These are phyloP conservation scores for Drosophila longiperda DNA, from an alignment of 2,888 invertebrate species.

Conservation along the genomic window DNA sequence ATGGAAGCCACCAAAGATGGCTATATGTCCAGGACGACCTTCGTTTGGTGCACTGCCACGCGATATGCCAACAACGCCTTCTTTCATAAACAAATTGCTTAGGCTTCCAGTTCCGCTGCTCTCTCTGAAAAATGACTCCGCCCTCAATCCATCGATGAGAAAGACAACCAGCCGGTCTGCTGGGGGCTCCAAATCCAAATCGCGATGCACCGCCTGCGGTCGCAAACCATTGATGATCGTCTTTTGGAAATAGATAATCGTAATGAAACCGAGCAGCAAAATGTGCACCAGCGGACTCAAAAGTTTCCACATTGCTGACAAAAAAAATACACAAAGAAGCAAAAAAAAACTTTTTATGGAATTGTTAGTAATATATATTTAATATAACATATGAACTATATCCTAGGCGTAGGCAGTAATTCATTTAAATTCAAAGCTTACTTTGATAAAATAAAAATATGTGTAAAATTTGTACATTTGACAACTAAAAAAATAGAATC, in stretches of 20 bases:
- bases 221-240: constrained; percentile 88
- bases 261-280: constrained; percentile 91
- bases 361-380: neutral
- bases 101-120: constrained; percentile 72
- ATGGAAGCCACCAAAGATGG: constrained; percentile 94
- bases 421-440: neutral
- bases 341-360: constrained; percentile 13
- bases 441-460: too few relatives aligned
- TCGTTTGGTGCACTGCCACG: constrained; percentile 97
- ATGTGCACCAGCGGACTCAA: constrained; percentile 88
- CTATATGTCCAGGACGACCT: constrained; percentile 98
- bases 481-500: neutral
- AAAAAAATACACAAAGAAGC: constrained; percentile 16
- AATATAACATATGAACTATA: neutral
- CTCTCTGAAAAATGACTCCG: constrained; percentile 90
- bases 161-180: constrained; percentile 94
- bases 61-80: constrained; percentile 89
- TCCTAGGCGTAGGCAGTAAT: neutral
- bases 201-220: constrained; percentile 49
- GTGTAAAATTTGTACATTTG: too few relatives aligned
- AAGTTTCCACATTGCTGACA: constrained; percentile 79
- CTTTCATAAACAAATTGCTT: constrained; percentile 62
- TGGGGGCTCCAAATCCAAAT: constrained; percentile 68
- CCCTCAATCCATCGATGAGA: constrained; percentile 96
- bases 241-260: constrained; percentile 96